Evolutionary conservation across 2,888 invertebrate species (phyloP).

Genomic region (Synanthedon tipuliformis): DNA sequence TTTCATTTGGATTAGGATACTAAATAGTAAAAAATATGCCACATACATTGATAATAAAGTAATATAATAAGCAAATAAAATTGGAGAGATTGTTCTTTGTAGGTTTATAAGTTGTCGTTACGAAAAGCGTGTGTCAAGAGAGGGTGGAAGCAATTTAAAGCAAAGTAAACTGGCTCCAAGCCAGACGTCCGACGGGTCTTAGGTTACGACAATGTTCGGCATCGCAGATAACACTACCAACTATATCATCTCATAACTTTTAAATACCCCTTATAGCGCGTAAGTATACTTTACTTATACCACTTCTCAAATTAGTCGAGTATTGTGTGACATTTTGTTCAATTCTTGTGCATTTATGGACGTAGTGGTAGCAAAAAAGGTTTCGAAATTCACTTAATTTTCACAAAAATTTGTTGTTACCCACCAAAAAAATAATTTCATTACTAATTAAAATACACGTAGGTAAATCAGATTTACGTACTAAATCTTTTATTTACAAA

Average conservation of each 20-base stretch:
- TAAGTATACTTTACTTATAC: conserved; percentile 1
- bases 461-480: no score
- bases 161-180: conserved; percentile 50
- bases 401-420: no score
- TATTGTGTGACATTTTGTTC: background rate
- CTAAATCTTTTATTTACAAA: no score
- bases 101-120: conserved; percentile 11
- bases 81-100: background rate
- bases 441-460: no score
- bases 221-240: conserved; percentile 38
- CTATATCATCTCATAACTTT: conserved; percentile 28
- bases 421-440: no score
- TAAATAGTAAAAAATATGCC: no score
- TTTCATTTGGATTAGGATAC: no score
- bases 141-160: conserved; percentile 36
- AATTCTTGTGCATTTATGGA: no score
- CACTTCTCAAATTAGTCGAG: conserved; percentile 4
- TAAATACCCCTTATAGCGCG: conserved; percentile 9
- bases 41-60: no score
- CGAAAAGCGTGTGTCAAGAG: conserved; percentile 19
- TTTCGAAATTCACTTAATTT: no score
- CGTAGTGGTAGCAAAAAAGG: no score
- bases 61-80: no score
- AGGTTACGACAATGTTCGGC: conserved; percentile 39
- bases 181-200: conserved; percentile 40